phyloP scores from a whole-genome alignment of 2,888 invertebrate species.

The Tupiocoris notatus region DNA sequence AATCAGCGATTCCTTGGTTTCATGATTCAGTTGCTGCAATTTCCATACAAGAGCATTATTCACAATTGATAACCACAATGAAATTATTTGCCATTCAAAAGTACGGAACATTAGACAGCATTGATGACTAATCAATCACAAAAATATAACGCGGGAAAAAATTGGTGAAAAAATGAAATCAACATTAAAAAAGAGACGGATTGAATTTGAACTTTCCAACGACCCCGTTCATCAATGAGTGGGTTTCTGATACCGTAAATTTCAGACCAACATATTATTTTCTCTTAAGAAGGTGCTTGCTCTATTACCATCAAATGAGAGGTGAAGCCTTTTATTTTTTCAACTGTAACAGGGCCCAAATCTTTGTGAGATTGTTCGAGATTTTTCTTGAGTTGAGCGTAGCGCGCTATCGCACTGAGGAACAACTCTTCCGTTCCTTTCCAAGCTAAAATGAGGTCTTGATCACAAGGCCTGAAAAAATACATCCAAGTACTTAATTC shows the following conservation, averaged over 20 bases:
- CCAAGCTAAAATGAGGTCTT: conserved; percentile 63
- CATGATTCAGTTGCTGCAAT: conserved; percentile 12
- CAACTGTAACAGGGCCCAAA: conserved; percentile 74
- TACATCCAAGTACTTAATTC: no score
- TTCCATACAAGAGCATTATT: no score
- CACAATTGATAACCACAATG: no score
- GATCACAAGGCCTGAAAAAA: conserved; percentile 53
- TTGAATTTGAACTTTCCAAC: no score
- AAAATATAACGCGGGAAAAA: no score
- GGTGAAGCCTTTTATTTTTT: conserved; percentile 82
- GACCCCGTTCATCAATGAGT: background rate
- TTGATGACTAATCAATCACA: no score
- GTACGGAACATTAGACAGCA: no score
- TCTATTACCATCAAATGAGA: conserved; percentile 71
- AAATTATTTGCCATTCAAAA: no score
- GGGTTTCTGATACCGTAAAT: background rate
- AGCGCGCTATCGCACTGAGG: conserved; percentile 68
- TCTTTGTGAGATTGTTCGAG: conserved; percentile 72
- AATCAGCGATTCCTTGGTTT: conserved; percentile 21
- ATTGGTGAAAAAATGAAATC: no score
- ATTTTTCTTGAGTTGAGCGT: conserved; percentile 63
- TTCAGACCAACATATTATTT: no score
- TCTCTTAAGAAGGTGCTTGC: no score
- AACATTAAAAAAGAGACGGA: no score
- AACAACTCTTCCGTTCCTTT: conserved; percentile 70